These are phyloP conservation scores for Pandion haliaetus DNA, from an alignment of 2,113 vertebrate genomes.

Conservation along the genomic window DNA sequence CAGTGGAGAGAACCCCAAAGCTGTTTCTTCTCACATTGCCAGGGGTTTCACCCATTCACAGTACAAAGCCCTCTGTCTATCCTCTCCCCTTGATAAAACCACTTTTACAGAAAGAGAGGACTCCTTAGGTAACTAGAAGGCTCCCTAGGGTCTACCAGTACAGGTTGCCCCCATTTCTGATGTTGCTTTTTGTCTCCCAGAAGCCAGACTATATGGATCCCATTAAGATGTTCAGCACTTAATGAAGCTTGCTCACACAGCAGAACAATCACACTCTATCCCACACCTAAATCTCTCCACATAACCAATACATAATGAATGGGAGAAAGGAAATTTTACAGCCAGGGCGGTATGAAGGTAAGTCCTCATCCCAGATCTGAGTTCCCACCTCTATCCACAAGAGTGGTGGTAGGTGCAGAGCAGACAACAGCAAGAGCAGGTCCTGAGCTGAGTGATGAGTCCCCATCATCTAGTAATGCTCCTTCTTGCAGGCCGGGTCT, in stretches of 20 bases:
- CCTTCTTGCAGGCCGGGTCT: neutral
- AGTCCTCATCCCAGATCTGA: neutral
- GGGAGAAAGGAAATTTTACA: neutral
- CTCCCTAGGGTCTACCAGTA: neutral
- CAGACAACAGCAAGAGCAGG: neutral
- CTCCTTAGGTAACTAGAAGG: neutral
- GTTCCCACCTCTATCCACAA: neutral
- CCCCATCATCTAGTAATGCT: neutral
- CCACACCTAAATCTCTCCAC: neutral
- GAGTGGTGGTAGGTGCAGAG: neutral
- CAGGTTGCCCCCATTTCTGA: neutral
- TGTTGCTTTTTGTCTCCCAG: neutral
- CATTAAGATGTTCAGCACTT: neutral
- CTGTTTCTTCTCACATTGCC: neutral
- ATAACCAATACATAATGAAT: neutral
- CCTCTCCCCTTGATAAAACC: neutral
- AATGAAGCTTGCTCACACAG: neutral
- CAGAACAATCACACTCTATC: neutral
- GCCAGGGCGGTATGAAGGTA: neutral
- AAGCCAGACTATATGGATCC: neutral
- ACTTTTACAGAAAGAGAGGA: neutral
- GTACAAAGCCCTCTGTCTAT: neutral
- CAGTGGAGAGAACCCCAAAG: neutral
- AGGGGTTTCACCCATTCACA: neutral
- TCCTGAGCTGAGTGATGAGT: neutral